Evolutionary conservation across 1,140 invertebrate species (phyloP).

Genomic region (Zaprionus tsacasi): DNA sequence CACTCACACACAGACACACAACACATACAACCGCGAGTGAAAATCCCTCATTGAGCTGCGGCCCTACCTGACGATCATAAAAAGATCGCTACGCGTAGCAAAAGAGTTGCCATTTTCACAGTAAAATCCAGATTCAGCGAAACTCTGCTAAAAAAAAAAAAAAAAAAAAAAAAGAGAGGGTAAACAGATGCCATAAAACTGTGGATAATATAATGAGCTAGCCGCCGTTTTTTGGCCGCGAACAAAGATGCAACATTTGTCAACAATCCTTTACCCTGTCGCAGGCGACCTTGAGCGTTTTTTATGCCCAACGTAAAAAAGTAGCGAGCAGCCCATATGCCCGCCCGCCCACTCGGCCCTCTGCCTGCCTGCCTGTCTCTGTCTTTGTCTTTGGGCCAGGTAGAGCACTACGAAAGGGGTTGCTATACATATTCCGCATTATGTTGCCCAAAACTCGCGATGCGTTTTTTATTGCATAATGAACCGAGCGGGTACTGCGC

Average conservation of each 20-base stretch:
- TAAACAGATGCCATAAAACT: constrained; percentile 39
- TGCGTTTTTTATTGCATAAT: constrained; percentile 76
- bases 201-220: constrained; percentile 54
- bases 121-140: constrained; percentile 74
- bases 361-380: too few species aligned
- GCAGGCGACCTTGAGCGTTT: constrained; percentile 66
- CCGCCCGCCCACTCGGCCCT: too few species aligned
- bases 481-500: constrained; percentile 46
- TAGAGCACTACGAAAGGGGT: constrained; percentile 64
- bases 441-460: constrained; percentile 53
- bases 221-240: constrained; percentile 32
- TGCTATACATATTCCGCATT: constrained; percentile 38
- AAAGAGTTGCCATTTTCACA: constrained; percentile 72
- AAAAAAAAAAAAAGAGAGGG: constrained; percentile 48
- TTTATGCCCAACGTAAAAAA: constrained; percentile 34
- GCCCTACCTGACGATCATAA: constrained; percentile 63
- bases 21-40: not conserved
- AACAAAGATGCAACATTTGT: constrained; percentile 80
- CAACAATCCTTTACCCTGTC: constrained; percentile 66
- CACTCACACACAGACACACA: constrained; percentile 7
- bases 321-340: not conserved
- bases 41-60: constrained; percentile 41
- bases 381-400: too few species aligned
- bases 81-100: constrained; percentile 56
- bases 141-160: constrained; percentile 59